Conservation (phyloP, 2,888 invertebrate genomes). For the Dryocosmus kuriphilus region DNA sequence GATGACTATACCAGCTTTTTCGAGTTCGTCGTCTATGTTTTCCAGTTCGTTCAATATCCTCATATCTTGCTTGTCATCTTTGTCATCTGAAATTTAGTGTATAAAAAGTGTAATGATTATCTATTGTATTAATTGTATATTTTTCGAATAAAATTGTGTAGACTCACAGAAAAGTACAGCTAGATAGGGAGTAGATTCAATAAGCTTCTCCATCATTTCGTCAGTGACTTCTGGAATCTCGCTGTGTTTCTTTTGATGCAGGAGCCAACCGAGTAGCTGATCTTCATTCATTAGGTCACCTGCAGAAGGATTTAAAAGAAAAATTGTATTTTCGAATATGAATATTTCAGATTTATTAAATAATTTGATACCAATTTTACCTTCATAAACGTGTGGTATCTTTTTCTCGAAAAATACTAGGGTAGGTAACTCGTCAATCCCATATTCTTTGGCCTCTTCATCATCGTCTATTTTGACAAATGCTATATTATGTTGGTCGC, state of each 20-base stretch:
- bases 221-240: slow-evolving; percentile 96
- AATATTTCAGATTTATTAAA: background rate
- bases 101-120: background rate
- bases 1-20: slow-evolving; percentile 93
- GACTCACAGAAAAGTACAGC: slow-evolving; percentile 95
- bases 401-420: slow-evolving; percentile 86
- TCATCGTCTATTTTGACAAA: slow-evolving; percentile 95
- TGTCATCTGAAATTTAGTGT: slow-evolving; percentile 84
- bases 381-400: slow-evolving; percentile 83
- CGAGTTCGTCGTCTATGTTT: slow-evolving; percentile 94
- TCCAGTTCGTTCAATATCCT: slow-evolving; percentile 92
- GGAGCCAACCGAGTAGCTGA: slow-evolving; percentile 91
- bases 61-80: slow-evolving; percentile 93
- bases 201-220: slow-evolving; percentile 94
- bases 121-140: background rate
- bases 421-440: slow-evolving; percentile 90
- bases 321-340: background rate
- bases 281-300: slow-evolving; percentile 95
- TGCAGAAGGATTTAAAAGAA: slow-evolving; percentile 68
- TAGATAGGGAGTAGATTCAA: slow-evolving; percentile 88
- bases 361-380: slow-evolving; percentile 61
- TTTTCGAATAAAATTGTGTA: background rate
- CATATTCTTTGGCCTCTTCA: slow-evolving; percentile 93
- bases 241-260: slow-evolving; percentile 93
- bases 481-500: slow-evolving; percentile 93